Evolutionary conservation across 2,888 invertebrate genomes (phyloP), one percentile per base, ranked within the genome.

Genomic region (Cactoblastis cactorum): DNA sequence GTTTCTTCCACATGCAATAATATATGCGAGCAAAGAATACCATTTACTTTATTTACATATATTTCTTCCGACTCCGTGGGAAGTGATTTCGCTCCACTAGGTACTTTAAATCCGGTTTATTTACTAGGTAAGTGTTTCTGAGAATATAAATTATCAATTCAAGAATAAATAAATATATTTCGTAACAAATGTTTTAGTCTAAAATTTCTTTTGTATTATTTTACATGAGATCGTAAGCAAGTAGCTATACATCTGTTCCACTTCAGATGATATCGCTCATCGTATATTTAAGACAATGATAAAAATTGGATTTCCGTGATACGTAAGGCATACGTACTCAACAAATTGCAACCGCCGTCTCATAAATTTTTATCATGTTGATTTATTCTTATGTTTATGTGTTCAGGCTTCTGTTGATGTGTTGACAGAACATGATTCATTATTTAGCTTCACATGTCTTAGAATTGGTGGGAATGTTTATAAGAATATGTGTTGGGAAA

Each of bases 381-480:
- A 28, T 43, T 28, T 43, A 43, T 28, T 15, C 43, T 8, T 11
- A 43, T 43, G 43, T 43, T 43, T 43, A 43, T 32, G 43, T 28
- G 14, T 43, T 28, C 43, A 28, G n/a, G 15, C 43, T 32, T 8
- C 15, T 15, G 37, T 11, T 17, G 28, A 43, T 5, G 15, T 43
- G 43, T 43, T 43, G 43, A 28, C 43, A 43, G 43, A 43, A 37
- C 47, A 48, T 48, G 47, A 48, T 28, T 48, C 37, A 48, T 35
- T 15, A 24, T 28, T 37, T 43, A 9, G 15, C 24, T 15, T 11
- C 15, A 24, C 37, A 24, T 38, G 47, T 38, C 24, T 35, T 14
- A 5, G 41, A 35, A 15, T 49, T 49, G 2, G 22, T 49, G 15
- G 32, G 49, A 34, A 43, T 43, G 49, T 34, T 43, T 33, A 22